Evolutionary conservation across 92 coral and sea anemone genomes (phyloP).

Genomic region (Parazoanthus atlanticus): DNA sequence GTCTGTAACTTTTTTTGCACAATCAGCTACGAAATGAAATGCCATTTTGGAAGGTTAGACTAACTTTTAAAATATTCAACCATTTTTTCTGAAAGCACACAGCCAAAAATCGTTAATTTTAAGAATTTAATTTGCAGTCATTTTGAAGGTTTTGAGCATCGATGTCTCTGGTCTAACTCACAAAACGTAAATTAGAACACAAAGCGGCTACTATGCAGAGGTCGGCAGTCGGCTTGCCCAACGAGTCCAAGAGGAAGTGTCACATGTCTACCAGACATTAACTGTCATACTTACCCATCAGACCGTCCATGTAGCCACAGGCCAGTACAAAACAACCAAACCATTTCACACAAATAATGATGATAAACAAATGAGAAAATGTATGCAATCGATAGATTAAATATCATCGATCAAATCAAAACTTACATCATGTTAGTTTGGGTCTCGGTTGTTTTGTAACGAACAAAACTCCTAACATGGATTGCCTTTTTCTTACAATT

Average conservation of each 20-base stretch:
- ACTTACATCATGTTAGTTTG: neutral
- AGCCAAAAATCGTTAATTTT: too few relatives aligned
- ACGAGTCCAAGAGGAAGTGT: slow-evolving; percentile 85
- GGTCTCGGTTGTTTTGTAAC: slow-evolving; percentile 40
- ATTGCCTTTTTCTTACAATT: slow-evolving; percentile 7
- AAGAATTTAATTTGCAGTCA: too few relatives aligned
- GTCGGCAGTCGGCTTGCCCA: slow-evolving; percentile 36
- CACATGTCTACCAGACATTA: slow-evolving; percentile 61
- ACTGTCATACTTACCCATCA: slow-evolving; percentile 55
- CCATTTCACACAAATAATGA: slow-evolving; percentile 27
- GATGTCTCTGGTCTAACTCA: neutral
- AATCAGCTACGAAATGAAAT: too few relatives aligned
- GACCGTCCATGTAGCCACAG: slow-evolving; percentile 43
- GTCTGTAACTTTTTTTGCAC: too few relatives aligned
- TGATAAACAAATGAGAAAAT: neutral
- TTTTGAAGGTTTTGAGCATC: neutral
- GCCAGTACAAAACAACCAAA: slow-evolving; percentile 46
- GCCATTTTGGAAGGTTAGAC: too few relatives aligned
- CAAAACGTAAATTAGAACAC: neutral
- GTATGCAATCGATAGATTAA: slow-evolving; percentile 4
- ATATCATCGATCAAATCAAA: neutral
- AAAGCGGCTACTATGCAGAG: neutral
- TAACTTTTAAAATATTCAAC: too few relatives aligned
- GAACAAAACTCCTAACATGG: slow-evolving; percentile 18
- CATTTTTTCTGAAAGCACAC: too few relatives aligned